Percentiles rank a stretch among this genome's conserved stretches.
These are phyloP conservation scores for Ormyrus labotus DNA, from an alignment of 2,888 invertebrate species.

Conservation along the genomic window DNA sequence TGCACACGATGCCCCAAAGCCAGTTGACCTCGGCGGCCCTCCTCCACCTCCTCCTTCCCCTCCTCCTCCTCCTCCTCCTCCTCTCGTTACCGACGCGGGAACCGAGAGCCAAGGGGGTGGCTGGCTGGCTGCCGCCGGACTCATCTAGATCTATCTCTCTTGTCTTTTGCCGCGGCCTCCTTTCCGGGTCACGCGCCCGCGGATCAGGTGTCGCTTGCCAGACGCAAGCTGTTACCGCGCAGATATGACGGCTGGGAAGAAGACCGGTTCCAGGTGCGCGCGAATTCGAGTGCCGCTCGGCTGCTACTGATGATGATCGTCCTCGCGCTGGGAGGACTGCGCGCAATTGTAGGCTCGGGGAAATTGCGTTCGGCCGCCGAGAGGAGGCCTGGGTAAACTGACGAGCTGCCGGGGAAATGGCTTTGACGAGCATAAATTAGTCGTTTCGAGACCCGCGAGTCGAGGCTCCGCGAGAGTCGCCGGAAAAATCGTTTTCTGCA, in stretches of 20 bases:
- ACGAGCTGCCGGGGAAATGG: too few species aligned
- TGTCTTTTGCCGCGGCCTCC: conserved; percentile 59
- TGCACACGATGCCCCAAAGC: conserved; percentile 74
- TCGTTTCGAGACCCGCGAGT: too few species aligned
- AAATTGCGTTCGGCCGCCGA: too few species aligned
- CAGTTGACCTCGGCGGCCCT: conserved; percentile 70
- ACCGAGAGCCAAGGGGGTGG: conserved; percentile 30
- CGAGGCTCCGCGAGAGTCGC: too few species aligned
- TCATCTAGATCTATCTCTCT: conserved; percentile 52
- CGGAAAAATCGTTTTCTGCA: too few species aligned
- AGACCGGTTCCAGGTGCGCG: too few species aligned
- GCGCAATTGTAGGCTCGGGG: too few species aligned
- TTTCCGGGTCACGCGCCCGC: conserved; percentile 73
- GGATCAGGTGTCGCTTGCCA: conserved; percentile 70
- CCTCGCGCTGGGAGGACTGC: too few species aligned
- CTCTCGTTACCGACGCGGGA: conserved; percentile 51
- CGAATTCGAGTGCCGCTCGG: too few species aligned
- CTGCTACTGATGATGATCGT: too few species aligned
- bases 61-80: conserved; percentile 45
- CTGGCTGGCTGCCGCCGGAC: conserved; percentile 1
- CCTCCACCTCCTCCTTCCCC: conserved; percentile 48
- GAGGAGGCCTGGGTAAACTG: too few species aligned
- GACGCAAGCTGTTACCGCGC: conserved; percentile 39
- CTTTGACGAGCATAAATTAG: too few species aligned
- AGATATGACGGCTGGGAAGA: neutral